Evolutionary conservation across 2,113 vertebrate species (phyloP).

Genomic region (Cyanoramphus novaezelandiae): DNA sequence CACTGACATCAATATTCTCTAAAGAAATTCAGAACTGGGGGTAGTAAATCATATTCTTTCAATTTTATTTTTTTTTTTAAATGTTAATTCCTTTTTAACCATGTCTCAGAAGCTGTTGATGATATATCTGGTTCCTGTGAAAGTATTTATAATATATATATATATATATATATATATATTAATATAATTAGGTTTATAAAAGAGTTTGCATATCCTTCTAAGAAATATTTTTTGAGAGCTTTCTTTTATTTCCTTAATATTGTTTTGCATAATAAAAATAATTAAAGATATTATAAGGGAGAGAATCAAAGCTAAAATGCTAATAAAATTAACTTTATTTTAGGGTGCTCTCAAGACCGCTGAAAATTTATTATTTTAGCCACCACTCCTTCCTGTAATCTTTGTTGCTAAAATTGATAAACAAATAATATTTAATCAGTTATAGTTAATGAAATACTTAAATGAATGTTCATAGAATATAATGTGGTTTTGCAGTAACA

Average conservation of each 20-base stretch:
- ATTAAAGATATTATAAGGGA: neutral
- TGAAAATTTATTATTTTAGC: neutral
- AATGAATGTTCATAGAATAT: neutral
- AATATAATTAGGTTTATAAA: neutral
- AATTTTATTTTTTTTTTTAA: neutral
- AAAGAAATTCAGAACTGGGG: neutral
- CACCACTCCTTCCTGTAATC: neutral
- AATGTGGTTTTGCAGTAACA: neutral
- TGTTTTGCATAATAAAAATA: neutral
- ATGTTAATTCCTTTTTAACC: neutral
- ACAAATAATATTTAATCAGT: neutral
- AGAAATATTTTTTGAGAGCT: neutral
- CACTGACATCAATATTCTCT: neutral
- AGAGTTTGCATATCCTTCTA: neutral
- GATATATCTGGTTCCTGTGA: neutral
- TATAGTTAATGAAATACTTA: neutral
- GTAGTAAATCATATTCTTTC: neutral
- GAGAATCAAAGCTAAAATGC: neutral
- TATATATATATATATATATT: neutral
- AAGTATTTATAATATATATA: neutral
- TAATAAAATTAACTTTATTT: neutral
- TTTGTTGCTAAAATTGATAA: neutral
- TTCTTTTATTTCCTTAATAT: neutral
- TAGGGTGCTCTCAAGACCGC: fast-evolving
- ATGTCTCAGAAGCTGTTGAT: neutral